Percentiles rank a stretch among this genome's conserved stretches.
These are phyloP conservation scores for Callinectes sapidus DNA, from an alignment of 2,888 invertebrate species.

Conservation along the genomic window DNA sequence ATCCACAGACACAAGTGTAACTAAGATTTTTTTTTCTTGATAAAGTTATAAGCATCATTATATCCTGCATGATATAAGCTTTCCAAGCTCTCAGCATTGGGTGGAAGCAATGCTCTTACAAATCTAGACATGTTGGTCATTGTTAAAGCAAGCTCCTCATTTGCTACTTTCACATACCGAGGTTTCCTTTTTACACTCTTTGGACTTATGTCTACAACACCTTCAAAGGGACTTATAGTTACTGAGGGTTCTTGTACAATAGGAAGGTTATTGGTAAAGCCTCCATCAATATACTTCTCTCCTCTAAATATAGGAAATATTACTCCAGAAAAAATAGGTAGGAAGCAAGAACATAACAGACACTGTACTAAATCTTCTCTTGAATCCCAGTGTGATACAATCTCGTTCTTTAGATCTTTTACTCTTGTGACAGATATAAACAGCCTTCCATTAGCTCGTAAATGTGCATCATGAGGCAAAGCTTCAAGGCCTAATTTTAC, in stretches of 20 bases:
- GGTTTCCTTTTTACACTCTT: conserved; percentile 9
- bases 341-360: conserved; percentile 69
- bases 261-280: conserved; percentile 69
- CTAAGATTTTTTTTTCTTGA: conserved; percentile 36
- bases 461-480: conserved; percentile 68
- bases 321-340: conserved; percentile 67
- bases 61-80: conserved; percentile 56
- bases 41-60: conserved; percentile 63
- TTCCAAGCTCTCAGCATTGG: conserved; percentile 48
- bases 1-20: neutral
- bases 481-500: conserved; percentile 57
- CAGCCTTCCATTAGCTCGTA: conserved; percentile 55
- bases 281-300: conserved; percentile 67
- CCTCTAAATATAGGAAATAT: conserved; percentile 60
- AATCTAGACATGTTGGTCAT: conserved; percentile 52
- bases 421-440: conserved; percentile 65
- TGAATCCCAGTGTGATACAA: conserved; percentile 68
- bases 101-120: conserved; percentile 50
- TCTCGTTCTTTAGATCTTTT: conserved; percentile 43
- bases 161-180: conserved; percentile 49
- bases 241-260: conserved; percentile 41
- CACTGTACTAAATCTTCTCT: conserved; percentile 67
- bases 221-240: conserved; percentile 68
- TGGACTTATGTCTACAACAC: conserved; percentile 63
- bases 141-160: conserved; percentile 57